phyloP scores from a whole-genome alignment of 2,888 invertebrate genomes.

The Minunthozetes semirufus region DNA sequence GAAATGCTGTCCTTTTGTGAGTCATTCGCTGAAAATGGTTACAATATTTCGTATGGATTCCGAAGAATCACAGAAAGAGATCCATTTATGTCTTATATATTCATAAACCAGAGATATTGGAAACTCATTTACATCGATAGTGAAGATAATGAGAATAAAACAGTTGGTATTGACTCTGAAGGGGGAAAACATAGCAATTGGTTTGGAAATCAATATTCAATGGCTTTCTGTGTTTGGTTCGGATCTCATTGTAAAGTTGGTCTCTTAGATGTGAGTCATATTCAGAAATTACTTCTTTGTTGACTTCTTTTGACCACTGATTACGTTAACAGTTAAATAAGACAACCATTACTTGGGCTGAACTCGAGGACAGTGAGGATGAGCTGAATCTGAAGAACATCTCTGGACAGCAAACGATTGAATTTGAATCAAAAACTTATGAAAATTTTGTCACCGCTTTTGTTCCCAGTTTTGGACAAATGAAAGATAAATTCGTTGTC shows the following conservation, averaged over 20 bases:
- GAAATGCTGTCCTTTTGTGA: no score
- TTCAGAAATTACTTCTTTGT: not conserved
- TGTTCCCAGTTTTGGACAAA: not conserved
- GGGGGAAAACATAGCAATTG: not conserved
- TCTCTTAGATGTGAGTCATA: not conserved
- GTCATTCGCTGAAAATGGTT: no score
- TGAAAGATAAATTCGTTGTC: not conserved
- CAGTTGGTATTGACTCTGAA: not conserved
- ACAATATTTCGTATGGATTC: no score
- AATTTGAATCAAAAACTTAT: not conserved
- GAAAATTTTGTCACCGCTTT: not conserved
- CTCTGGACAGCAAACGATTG: not conserved
- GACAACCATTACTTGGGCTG: not conserved
- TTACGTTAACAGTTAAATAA: not conserved
- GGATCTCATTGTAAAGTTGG: not conserved
- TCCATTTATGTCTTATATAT: not conserved
- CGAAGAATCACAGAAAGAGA: no score
- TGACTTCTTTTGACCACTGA: not conserved
- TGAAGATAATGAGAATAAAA: not conserved
- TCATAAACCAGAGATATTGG: not conserved
- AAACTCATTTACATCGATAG: not conserved
- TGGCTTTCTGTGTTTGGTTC: slow-evolving; percentile 14
- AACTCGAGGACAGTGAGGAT: not conserved
- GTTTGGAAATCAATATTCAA: not conserved
- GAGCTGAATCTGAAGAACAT: not conserved